phyloP scores from a whole-genome alignment of 2,113 vertebrate genomes.

The Leucopternis melanops region DNA sequence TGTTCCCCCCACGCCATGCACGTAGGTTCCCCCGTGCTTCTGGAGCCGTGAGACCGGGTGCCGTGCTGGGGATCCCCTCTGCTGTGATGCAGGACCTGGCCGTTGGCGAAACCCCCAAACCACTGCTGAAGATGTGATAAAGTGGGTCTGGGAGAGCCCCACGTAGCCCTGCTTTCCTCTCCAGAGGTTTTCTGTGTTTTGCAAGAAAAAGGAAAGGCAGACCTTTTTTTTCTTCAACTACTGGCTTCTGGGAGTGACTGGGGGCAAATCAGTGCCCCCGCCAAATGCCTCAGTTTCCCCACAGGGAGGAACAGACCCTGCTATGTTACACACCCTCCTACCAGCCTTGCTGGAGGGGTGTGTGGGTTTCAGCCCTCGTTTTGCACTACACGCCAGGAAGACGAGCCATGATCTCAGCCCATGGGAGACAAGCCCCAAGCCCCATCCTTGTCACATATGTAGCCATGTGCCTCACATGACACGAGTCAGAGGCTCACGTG shows the following conservation, averaged over 20 bases:
- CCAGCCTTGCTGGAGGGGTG: accelerated
- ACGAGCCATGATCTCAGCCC: not conserved
- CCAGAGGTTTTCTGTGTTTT: not conserved
- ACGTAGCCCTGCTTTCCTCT: not conserved
- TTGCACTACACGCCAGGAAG: not conserved
- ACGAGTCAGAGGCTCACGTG: accelerated
- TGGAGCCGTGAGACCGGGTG: accelerated
- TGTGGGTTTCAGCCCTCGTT: not conserved
- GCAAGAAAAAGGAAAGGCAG: not conserved
- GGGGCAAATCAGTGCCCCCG: not conserved
- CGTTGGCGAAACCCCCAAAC: not conserved
- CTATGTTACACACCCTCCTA: accelerated
- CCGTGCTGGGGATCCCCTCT: accelerated
- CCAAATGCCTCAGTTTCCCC: not conserved
- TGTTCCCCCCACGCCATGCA: accelerated
- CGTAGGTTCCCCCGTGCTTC: too few relatives aligned
- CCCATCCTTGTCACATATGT: not conserved
- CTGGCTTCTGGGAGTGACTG: not conserved
- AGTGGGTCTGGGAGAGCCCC: accelerated
- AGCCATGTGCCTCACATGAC: not conserved
- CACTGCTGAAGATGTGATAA: accelerated
- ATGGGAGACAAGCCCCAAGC: not conserved
- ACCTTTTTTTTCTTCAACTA: accelerated
- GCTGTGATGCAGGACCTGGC: accelerated
- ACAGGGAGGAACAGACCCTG: not conserved